Percentiles rank a stretch among this genome's conserved stretches.
phyloP scores from a whole-genome alignment of 2,888 invertebrate genomes.

The Drosophila limbata region DNA sequence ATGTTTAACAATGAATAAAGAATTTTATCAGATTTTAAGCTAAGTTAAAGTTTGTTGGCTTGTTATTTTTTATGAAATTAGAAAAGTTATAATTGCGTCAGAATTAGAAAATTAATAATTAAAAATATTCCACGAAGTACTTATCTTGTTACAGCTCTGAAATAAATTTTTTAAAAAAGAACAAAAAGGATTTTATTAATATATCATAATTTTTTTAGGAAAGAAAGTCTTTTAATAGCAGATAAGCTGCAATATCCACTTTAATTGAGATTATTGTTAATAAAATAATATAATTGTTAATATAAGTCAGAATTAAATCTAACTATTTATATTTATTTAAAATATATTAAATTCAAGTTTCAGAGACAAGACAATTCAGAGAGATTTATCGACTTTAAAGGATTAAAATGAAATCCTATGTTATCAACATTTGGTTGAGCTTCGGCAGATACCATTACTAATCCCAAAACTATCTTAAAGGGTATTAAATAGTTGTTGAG shows the following conservation, averaged over 20 bases:
- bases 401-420: neutral
- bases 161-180: too few relatives aligned
- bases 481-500: conserved; percentile 23
- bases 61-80: neutral
- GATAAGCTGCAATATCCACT: too few relatives aligned
- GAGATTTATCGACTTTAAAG: neutral
- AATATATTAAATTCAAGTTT: neutral
- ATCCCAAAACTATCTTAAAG: conserved; percentile 10
- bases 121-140: neutral
- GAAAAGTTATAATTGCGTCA: neutral
- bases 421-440: neutral
- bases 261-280: too few relatives aligned
- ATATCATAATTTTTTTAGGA: too few relatives aligned
- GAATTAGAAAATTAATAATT: neutral
- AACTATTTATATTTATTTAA: neutral
- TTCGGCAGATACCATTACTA: neutral
- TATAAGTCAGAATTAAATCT: neutral
- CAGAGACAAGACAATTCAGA: neutral
- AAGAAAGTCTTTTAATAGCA: too few relatives aligned
- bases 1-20: too few relatives aligned
- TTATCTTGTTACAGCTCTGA: neutral
- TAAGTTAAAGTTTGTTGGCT: neutral
- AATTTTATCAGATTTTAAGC: neutral
- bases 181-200: neutral
- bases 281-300: neutral